Conservation (phyloP, 2,797 vertebrate species). For the Lerista edwardsae region DNA sequence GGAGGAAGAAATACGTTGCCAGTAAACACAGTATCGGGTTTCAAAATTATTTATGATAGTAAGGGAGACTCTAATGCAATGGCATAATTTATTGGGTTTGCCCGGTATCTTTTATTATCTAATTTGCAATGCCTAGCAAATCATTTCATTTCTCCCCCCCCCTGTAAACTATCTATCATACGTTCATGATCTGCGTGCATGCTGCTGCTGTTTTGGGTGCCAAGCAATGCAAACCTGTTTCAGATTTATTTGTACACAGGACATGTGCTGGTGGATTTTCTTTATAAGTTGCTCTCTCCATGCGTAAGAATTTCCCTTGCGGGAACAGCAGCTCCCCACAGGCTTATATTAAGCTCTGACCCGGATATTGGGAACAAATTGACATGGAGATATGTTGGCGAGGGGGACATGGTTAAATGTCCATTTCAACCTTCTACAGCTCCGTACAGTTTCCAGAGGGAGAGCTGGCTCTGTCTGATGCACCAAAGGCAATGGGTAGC, state of each 20-base stretch:
- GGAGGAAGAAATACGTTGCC: constrained; percentile 37
- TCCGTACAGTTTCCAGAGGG: too few species aligned
- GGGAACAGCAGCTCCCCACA: neutral
- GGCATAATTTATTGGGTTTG: constrained; percentile 44
- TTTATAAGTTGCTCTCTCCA: neutral
- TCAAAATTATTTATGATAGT: constrained; percentile 33
- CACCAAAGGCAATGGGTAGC: too few species aligned
- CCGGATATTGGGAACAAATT: too few species aligned
- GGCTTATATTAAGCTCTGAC: too few species aligned
- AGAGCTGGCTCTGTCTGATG: too few species aligned
- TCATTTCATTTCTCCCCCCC: neutral
- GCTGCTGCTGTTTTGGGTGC: neutral
- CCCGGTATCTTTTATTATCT: constrained; percentile 26
- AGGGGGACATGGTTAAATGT: too few species aligned
- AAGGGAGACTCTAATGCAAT: accelerated
- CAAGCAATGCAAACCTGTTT: constrained; percentile 26
- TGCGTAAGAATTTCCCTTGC: neutral
- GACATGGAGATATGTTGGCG: too few species aligned
- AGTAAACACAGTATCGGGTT: neutral
- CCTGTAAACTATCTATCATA: constrained; percentile 17
- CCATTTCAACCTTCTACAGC: too few species aligned
- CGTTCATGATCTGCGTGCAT: neutral
- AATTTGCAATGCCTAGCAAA: constrained; percentile 50
- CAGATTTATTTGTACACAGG: constrained; percentile 25
- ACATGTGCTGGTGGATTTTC: neutral